Evolutionary conservation across 2,888 invertebrate species (phyloP), one percentile per base, ranked within the genome.

Genomic region (Mayetiola destructor): DNA sequence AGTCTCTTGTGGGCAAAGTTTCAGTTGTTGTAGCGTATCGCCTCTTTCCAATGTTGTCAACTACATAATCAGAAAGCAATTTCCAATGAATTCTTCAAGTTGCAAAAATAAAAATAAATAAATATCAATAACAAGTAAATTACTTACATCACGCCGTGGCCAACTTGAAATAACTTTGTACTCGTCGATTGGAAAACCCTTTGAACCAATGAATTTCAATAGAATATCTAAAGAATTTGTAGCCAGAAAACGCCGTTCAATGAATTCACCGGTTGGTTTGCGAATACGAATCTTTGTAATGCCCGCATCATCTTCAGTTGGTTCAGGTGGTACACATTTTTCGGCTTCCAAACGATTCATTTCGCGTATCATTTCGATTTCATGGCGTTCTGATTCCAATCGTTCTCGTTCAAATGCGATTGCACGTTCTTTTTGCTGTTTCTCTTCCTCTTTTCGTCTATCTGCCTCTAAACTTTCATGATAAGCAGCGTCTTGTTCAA

Each of bases 401-500:
- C 85, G 77, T 68, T 83, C 80, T 64, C 82, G 76, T 69, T 85
- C 82, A 62, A 81, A 80, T 67, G 82, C 84, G 64, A 82, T 72
- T 1, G 67, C 68, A 16, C 68, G 68, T 68, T 87, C 87, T 68
- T 85, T 84, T 68, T 83, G 80, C 63, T 82, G 80, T 69, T 83
- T 86, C 2, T 87, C 81, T 73, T 90, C 89, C 72, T 92, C 91
- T 73, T 91, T 91, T 58, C 89, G 89, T 75, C 87, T 85, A 64
- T 68, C 73, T 10, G 69, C 69, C 67, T 86, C 86, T 57, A 96
- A 77, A 64, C 94, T 94, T 67, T 80, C 84, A 69, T 90, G 84
- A 73, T 92, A 96, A 0, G 95, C 95, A 70, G 84, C 82, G 75
- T 96, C 94, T 75, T 96, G 95, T 71, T 95, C 94, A 64, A 82